Evolutionary conservation across 2,113 vertebrate genomes (phyloP), one percentile per base, ranked within the genome.

Genomic region (Poecilia latipinna): DNA sequence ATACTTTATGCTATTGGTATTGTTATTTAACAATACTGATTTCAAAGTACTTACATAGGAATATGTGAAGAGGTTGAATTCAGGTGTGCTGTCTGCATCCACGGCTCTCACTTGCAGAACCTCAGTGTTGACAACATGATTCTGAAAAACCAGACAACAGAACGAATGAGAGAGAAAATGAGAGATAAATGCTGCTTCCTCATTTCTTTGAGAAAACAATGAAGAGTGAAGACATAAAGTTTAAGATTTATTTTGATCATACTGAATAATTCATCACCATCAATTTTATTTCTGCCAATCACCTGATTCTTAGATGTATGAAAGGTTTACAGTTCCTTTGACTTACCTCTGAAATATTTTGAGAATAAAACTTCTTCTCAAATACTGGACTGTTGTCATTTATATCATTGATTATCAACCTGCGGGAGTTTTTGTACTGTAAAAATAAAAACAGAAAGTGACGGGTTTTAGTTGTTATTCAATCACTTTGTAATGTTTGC

Each of bases 361-460:
- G 0, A 0, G 0, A 81, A 0, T 95, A 96, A 4, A 28, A 0
- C 31, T 73, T 5, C 5, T 83, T 7, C 3, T 44, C 2, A 73
- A 96, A 96, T 17, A 89, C 1, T 0, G 95, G 95, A 1, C 77
- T 19, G 6, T 95, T 83, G 82, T 95, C 92, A 2, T 95, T 95
- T 17, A 91, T 0, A 7, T 95, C 95, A 1, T 0, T 12, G 70
- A 95, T 0, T 0, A 0, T 0, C 2, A 96, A 28, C 0, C 0
- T 69, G 8, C 93, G 88, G 0, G 0, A 5, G 13, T 95, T 95
- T 22, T 83, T 39, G 17, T 76, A 0, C 91, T 93, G 69, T 19
- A 72, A 65, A 65, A 2, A 12, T 15, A 68, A 65, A 65, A 67
- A 31, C 39, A 48, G 4, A 0, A 60, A 12, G 19, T 64, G 2